Conservation (phyloP, 1,140 invertebrate species). For the Hyposmocoma kahamanoa region DNA sequence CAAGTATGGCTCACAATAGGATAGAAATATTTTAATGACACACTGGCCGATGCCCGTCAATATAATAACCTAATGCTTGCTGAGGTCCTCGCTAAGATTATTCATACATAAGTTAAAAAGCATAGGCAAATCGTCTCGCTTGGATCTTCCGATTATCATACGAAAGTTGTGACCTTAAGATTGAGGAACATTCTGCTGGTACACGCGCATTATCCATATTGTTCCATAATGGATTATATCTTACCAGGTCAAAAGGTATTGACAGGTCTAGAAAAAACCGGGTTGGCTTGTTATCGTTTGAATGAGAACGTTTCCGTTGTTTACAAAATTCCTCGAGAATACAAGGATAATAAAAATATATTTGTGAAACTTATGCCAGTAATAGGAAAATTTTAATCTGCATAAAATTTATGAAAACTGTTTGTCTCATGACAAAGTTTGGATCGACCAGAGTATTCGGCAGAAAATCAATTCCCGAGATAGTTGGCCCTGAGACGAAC, state of each 20-base stretch:
- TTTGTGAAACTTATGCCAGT: not conserved
- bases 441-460: conserved; percentile 26
- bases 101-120: too few relatives aligned
- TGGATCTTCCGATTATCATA: too few relatives aligned
- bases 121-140: too few relatives aligned
- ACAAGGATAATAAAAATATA: not conserved
- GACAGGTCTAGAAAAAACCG: not conserved
- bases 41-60: too few relatives aligned
- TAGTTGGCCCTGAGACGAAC: conserved; percentile 44
- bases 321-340: too few relatives aligned
- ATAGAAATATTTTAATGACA: too few relatives aligned
- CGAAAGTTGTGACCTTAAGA: too few relatives aligned
- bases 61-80: too few relatives aligned
- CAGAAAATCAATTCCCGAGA: conserved; percentile 42
- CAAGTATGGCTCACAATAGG: too few relatives aligned
- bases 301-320: too few relatives aligned
- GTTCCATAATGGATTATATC: conserved; percentile 5
- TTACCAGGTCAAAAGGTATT: not conserved
- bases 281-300: not conserved
- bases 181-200: not conserved
- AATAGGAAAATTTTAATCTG: not conserved
- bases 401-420: not conserved
- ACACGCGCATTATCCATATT: not conserved
- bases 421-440: not conserved
- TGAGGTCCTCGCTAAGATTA: too few relatives aligned